Evolutionary conservation across 2,888 invertebrate species (phyloP).

Genomic region (Tachina grossa): DNA sequence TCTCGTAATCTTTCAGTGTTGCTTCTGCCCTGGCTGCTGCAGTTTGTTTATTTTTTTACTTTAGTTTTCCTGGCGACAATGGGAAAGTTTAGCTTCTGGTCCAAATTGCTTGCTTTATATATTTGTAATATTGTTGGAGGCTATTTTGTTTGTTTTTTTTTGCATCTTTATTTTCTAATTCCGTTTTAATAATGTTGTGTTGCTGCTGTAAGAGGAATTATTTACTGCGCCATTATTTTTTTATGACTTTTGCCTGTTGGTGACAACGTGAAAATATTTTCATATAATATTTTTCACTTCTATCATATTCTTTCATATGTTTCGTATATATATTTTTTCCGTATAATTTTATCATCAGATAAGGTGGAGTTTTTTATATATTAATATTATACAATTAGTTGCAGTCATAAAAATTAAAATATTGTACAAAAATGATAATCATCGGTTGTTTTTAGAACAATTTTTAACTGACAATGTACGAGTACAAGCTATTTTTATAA

Average conservation of each 20-base stretch:
- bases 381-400: conserved; percentile 70
- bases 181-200: conserved; percentile 65
- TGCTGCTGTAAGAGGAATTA: conserved; percentile 65
- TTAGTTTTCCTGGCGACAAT: conserved; percentile 44
- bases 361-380: conserved; percentile 61
- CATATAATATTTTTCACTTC: conserved; percentile 29
- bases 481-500: too few species aligned
- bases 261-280: conserved; percentile 65
- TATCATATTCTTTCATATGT: not conserved
- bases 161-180: conserved; percentile 60
- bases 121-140: conserved; percentile 40
- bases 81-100: conserved; percentile 45
- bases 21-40: not conserved
- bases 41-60: conserved; percentile 9
- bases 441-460: conserved; percentile 30
- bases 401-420: conserved; percentile 61
- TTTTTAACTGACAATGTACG: conserved; percentile 45
- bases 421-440: conserved; percentile 48
- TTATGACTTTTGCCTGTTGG: conserved; percentile 57
- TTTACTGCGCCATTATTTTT: conserved; percentile 68
- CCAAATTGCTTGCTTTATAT: conserved; percentile 53
- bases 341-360: conserved; percentile 24
- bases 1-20: conserved; percentile 30
- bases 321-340: not conserved
- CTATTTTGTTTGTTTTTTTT: conserved; percentile 30